A percentile compares a stretch with the other conserved stretches of the same genome.
These are phyloP conservation scores for Acanthisitta chloris DNA, from an alignment of 2,113 vertebrate genomes.

Conservation along the genomic window DNA sequence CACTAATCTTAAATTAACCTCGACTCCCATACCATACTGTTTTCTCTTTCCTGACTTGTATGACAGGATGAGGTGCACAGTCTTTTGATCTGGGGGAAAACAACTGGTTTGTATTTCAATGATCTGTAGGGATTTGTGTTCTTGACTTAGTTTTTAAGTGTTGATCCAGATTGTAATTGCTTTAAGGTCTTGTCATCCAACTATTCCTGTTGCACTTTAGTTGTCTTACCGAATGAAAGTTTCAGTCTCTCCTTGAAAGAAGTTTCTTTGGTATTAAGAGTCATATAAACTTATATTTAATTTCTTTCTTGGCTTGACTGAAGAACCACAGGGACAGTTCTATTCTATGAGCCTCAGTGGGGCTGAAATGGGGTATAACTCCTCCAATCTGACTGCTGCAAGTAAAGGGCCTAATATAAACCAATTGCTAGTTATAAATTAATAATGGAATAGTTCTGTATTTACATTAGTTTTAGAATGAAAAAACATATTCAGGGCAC, in stretches of 20 bases:
- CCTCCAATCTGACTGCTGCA: background rate
- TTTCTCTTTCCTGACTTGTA: background rate
- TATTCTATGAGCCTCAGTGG: background rate
- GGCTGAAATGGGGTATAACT: background rate
- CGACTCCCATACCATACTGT: background rate
- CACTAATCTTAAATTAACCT: background rate
- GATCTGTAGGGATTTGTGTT: background rate
- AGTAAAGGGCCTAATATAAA: background rate
- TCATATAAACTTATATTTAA: background rate
- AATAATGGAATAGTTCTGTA: background rate
- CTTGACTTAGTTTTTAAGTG: background rate
- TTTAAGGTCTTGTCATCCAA: background rate
- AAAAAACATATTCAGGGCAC: accelerated
- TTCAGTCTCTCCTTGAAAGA: background rate
- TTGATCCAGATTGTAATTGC: background rate
- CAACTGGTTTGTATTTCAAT: background rate
- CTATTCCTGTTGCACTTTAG: background rate
- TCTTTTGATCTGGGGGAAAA: background rate
- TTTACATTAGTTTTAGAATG: background rate
- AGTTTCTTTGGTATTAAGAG: background rate
- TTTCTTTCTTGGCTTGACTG: background rate
- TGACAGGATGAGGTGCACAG: background rate
- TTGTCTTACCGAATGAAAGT: background rate
- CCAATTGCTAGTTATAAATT: background rate
- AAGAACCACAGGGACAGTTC: background rate